These are phyloP conservation scores for Oryzias curvinotus DNA, from an alignment of 2,113 vertebrate genomes.

Conservation along the genomic window DNA sequence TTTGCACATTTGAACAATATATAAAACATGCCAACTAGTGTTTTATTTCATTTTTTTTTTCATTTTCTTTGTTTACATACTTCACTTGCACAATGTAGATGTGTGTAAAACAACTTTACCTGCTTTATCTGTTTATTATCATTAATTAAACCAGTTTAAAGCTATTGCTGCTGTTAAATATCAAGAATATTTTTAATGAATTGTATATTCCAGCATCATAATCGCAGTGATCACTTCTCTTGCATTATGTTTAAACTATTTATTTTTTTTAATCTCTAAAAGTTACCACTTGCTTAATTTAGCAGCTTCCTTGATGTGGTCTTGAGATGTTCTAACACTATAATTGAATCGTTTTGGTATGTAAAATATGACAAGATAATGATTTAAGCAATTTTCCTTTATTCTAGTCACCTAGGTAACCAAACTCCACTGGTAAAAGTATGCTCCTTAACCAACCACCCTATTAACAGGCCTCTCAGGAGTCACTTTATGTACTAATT, in stretches of 20 bases:
- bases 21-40: too few species aligned
- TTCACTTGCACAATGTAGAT: background rate
- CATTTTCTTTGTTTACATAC: background rate
- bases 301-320: background rate
- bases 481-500: conserved; percentile 54
- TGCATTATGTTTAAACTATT: conserved; percentile 1
- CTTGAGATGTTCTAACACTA: conserved; percentile 4
- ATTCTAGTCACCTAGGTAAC: conserved; percentile 59
- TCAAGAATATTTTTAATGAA: background rate
- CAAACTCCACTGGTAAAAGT: conserved; percentile 34
- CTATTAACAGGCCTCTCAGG: conserved; percentile 26
- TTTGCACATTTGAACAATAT: background rate
- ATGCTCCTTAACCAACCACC: background rate
- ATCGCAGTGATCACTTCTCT: background rate
- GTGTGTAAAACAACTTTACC: background rate
- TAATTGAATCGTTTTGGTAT: conserved; percentile 21
- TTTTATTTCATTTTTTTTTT: too few species aligned
- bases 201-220: background rate
- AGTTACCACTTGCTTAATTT: conserved; percentile 18
- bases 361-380: conserved; percentile 55
- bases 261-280: background rate
- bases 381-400: conserved; percentile 26
- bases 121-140: background rate
- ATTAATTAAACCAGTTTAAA: background rate
- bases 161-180: background rate